Evolutionary conservation across 1,140 invertebrate species (phyloP), one percentile per base, ranked within the genome.

Genomic region (Tetragnatha versicolor): DNA sequence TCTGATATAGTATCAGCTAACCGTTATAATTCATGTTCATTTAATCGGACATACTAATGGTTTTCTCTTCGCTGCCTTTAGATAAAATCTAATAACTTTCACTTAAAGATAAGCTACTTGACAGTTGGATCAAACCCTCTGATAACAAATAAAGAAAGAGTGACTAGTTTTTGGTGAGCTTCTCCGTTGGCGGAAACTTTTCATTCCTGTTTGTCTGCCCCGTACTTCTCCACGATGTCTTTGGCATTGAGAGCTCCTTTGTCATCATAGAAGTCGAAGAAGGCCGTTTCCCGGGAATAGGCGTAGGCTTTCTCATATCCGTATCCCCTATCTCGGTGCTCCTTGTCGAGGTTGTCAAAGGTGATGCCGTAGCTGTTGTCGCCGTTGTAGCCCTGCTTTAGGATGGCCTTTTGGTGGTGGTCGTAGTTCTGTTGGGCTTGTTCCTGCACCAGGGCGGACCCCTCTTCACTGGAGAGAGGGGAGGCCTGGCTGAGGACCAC

Each of bases 221-320:
- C 53, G n/a, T 31, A 31, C 53, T 58, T 58, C 29, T 58, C 53
- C 12, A 58, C 53, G 12, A 58, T 31, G 7, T 58, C 53, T 14
- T 31, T 27, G n/a, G 53, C 53, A 58, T 58, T 58, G 12, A 58
- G 33, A n/a, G 14, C n/a, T 4, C 53, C 53, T 58, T 58, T 58
- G 53, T 73, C 69, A 14, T 58, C 51, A 45, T 42, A 29, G 53
- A 73, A 73, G 22, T 73, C 69, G 22, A 73, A 27, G 14, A 60
- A 73, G 9, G 69, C 55, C n/a, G 69, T 73, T 47, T 73, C 69
- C 6, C 69, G 27, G 2, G 69, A 73, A n/a, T 73, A 73, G n/a
- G 69, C 69, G 37, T 73, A 73, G 51, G 69, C 69, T 47, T 73
- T 73, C 29, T 73, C 69, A n/a, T 73, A 73, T 20, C 51, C 69